These are phyloP conservation scores for Idris sp. DNA, from an alignment of 1,140 invertebrate species.

Conservation along the genomic window DNA sequence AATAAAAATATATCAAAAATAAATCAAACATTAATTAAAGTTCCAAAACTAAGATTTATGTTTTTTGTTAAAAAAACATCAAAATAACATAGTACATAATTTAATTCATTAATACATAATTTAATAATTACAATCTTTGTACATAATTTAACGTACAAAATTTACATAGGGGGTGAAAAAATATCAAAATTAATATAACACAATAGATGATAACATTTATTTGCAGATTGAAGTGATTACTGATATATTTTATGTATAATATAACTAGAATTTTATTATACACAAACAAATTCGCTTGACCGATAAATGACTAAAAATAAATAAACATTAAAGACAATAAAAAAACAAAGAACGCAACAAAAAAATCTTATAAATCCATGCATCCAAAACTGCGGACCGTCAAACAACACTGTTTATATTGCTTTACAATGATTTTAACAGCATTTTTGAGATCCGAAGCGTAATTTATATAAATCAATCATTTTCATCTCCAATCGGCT, in stretches of 20 bases:
- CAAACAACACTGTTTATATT: slow-evolving; percentile 53
- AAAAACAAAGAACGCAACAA: background rate
- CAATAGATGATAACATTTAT: slow-evolving; percentile 73
- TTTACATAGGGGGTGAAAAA: no score
- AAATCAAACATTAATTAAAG: no score
- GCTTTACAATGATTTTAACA: slow-evolving; percentile 46
- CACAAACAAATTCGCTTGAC: slow-evolving; percentile 48
- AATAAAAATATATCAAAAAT: no score
- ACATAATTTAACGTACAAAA: no score
- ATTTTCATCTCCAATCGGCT: slow-evolving; percentile 1
- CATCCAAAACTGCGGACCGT: slow-evolving; percentile 36
- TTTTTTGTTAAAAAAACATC: no score
- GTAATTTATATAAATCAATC: no score
- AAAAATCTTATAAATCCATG: slow-evolving; percentile 38
- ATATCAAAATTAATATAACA: no score
- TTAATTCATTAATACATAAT: no score
- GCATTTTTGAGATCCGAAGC: slow-evolving; percentile 27
- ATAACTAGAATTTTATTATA: slow-evolving; percentile 65
- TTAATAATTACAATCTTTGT: no score
- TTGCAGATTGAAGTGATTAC: slow-evolving; percentile 66
- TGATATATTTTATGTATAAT: slow-evolving; percentile 66
- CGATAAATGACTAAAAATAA: slow-evolving; percentile 45
- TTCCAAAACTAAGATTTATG: no score
- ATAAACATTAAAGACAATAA: slow-evolving; percentile 6
- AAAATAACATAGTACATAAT: no score